Base-by-base conservation (phyloP, 1,140 invertebrate genomes). In the Oryctes rhinoceros region DNA sequence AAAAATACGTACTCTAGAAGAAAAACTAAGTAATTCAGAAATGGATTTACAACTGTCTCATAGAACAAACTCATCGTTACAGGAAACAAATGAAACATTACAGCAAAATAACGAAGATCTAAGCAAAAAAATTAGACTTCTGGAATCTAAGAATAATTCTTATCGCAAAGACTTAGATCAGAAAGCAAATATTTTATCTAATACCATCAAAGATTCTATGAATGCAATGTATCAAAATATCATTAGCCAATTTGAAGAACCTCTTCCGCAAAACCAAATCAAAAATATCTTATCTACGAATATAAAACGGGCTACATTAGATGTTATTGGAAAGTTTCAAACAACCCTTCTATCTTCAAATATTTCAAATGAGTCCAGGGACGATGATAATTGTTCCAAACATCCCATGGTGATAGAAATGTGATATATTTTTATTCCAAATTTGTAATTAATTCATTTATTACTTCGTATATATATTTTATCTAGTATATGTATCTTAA, bases 181-280 rank as follows among this genome's bases (percentile, higher is more conserved):
- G 4, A 76, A 76, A 76, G 35, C 20, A 6, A 76, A 76, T 3
- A 20, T 6, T 3, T 7, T 80, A 37, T 35, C 24, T 76, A 76
- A 78, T 76, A 74, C 74, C 20, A 59, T 82, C 20, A 83, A 83
- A 79, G 75, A 80, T 15, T 20, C 67, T 24, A 83, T 82, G 82
- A 83, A 82, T 65, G 59, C 24, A 9, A 82, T 83, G 82, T 83
- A 81, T 67, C 78, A 76, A 53, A 80, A 82, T 39, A 77, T 83
- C 35, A 6, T 82, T 44, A 18, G 71, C 7, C 76, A 71, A 47
- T 81, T 82, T 62, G 76, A 81, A 15, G 67, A 79, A 53, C 47
- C 7, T 1, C 67, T 76, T n/a, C 37, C 13, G 13, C 24, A 48
- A 44, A 79, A 75, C 37, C 67, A 83, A 74, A 79, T 83, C 37